Evolutionary conservation across 2,113 vertebrate species (phyloP).

Genomic region (Azemiops feae): DNA sequence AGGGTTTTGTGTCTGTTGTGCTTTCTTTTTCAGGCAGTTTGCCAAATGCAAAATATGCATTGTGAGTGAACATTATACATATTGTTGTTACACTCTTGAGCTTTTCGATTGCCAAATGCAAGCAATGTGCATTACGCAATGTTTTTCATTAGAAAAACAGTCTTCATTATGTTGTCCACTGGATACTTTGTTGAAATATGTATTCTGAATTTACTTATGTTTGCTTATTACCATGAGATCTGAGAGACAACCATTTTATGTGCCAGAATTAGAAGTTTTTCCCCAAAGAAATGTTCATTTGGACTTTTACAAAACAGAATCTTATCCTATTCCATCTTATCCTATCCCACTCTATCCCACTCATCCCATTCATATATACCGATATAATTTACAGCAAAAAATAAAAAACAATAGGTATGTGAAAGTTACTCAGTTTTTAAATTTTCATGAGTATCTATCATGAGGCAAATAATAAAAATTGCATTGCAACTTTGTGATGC

Average conservation of each 20-base stretch:
- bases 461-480: not conserved
- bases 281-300: not conserved
- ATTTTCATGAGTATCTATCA: not conserved
- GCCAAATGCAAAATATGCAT: not conserved
- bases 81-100: not conserved
- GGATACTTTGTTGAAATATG: not conserved
- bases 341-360: not conserved
- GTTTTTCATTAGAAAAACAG: not conserved
- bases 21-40: not conserved
- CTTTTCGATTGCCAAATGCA: not conserved
- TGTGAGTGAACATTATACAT: not conserved
- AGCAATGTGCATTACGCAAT: not conserved
- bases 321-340: not conserved
- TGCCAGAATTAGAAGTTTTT: not conserved
- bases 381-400: not conserved
- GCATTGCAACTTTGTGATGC: not conserved
- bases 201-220: not conserved
- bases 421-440: not conserved
- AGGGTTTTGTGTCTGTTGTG: not conserved
- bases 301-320: not conserved
- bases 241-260: not conserved
- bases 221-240: not conserved
- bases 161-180: not conserved
- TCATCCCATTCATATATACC: not conserved
- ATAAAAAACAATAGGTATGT: not conserved